Base-by-base conservation (phyloP, 2,113 vertebrate species). In the Lepisosteus osseus region DNA sequence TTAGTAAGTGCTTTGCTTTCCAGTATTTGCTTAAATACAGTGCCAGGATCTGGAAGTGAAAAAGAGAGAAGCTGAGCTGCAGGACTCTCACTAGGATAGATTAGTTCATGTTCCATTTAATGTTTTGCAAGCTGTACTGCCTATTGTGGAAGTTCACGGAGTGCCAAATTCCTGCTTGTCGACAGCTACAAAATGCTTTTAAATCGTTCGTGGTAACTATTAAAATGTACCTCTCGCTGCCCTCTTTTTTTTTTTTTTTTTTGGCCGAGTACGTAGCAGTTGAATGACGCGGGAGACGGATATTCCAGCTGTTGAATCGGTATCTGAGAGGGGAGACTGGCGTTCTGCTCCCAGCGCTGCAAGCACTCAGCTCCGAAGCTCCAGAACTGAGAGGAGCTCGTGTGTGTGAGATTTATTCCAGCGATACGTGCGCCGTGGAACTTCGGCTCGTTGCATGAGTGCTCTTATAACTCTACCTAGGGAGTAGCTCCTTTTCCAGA, bases 291-390 rank as follows among this genome's bases (percentile, higher is more conserved):
- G 4, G 14, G 61, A 65, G 51, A 54, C 15, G 7, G 43, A 29
- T 40, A 40, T 54, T 70, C 69, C 59, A 70, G 57, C n/a, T 63
- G 69, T 61, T 54, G 68, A 59, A 61, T 44, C 17, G 47, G 44
- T 62, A 6, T 43, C 14, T 71, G 61, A 62, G 61, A 29, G 29
- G 29, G 29, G 29, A 29, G 0, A 29, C 29, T 1, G 29, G 29
- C 29, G 29, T 29, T 1, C 29, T 29, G 29, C 29, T 29, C 29
- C 1, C 29, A 29, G 29, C 29, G 29, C 29, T 29, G 29, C 29
- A 29, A 0, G 29, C 29, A 29, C 29, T 29, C 29, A 1, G 29
- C 29, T 29, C 29, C 1, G 29, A 29, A 29, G 29, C 29, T 29
- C 29, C 29, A 29, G 29, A 29, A 29, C 29, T 29, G 29, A 29